phyloP scores from a whole-genome alignment of 2,113 vertebrate species.

The Athene cunicularia region DNA sequence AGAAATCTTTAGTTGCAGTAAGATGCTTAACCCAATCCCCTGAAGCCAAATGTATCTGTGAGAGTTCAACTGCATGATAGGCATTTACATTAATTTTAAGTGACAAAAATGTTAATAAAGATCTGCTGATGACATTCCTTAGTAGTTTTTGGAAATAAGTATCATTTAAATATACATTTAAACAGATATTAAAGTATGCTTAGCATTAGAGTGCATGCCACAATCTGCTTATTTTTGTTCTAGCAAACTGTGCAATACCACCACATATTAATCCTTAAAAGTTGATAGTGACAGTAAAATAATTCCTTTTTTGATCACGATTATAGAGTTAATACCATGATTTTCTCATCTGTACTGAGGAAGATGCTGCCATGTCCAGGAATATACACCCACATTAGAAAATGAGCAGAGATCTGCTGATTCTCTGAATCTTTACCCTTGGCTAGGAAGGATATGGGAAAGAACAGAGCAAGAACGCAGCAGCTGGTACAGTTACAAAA shows the following conservation, averaged over 20 bases:
- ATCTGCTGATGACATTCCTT: not conserved
- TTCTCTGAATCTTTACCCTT: not conserved
- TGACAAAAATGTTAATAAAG: not conserved
- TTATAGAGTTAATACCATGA: not conserved
- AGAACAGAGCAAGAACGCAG: not conserved
- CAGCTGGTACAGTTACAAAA: not conserved
- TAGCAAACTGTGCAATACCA: not conserved
- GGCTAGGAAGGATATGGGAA: not conserved
- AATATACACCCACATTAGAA: not conserved
- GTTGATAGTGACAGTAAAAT: not conserved
- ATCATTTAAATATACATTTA: not conserved
- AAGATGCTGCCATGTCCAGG: not conserved
- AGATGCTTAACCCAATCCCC: not conserved
- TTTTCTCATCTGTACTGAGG: not conserved
- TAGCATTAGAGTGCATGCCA: not conserved
- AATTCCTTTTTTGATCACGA: not conserved
- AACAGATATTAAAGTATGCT: not conserved
- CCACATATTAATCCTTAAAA: not conserved
- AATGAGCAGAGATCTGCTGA: not conserved
- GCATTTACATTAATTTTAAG: not conserved
- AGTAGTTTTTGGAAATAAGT: not conserved
- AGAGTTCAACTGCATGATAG: not conserved
- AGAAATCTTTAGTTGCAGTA: not conserved
- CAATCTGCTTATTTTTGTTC: not conserved
- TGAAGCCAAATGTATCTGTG: not conserved